A percentile compares a stretch with the other conserved stretches of the same genome.
These are phyloP conservation scores for Camelus bactrianus DNA, from an alignment of 2,113 vertebrate genomes.

Conservation along the genomic window DNA sequence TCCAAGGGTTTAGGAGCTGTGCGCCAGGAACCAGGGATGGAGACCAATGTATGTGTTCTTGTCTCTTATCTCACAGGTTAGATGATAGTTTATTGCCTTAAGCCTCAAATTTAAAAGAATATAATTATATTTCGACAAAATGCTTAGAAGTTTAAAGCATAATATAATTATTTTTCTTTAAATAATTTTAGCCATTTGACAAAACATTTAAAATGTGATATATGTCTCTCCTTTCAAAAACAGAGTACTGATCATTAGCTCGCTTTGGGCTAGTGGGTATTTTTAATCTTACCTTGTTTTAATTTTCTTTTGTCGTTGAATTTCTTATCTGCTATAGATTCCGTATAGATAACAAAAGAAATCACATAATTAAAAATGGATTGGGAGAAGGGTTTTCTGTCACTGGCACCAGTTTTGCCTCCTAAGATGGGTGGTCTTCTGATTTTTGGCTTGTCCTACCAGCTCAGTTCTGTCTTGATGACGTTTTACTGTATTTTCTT, in stretches of 20 bases:
- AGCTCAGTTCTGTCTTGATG: not conserved
- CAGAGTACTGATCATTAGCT: not conserved
- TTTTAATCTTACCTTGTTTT: not conserved
- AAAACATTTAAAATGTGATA: conserved; percentile 1
- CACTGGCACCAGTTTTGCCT: not conserved
- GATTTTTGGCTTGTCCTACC: not conserved
- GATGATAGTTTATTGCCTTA: not conserved
- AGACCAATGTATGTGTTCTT: not conserved
- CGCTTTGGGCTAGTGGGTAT: not conserved
- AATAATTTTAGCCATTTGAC: not conserved
- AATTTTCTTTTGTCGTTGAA: not conserved
- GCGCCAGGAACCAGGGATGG: not conserved
- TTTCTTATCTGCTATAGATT: not conserved
- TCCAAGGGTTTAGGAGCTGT: not conserved
- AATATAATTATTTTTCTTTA: not conserved
- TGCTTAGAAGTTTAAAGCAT: not conserved
- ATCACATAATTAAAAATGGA: not conserved
- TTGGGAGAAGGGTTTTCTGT: not conserved
- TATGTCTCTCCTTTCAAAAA: not conserved
- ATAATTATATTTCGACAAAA: not conserved
- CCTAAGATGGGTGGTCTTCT: not conserved
- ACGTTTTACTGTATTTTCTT: not conserved
- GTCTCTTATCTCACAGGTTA: not conserved
- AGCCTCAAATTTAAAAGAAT: not conserved
- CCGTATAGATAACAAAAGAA: not conserved